Conservation (phyloP, 2,888 invertebrate species). For the Andrena trimmerana region DNA sequence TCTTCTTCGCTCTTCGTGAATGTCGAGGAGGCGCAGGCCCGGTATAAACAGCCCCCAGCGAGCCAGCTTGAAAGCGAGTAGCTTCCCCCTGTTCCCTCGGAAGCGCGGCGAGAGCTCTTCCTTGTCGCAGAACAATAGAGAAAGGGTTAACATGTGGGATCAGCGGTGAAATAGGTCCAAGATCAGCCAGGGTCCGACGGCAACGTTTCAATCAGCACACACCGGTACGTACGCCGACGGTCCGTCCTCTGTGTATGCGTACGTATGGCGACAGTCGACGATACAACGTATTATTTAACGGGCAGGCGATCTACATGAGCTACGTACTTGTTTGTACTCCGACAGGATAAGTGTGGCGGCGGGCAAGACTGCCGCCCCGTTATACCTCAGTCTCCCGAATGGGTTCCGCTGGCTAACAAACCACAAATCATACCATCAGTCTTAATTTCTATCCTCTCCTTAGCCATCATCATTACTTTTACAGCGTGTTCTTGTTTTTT, state of each 20-base stretch:
- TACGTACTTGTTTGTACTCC: conserved; percentile 89
- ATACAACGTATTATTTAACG: conserved; percentile 80
- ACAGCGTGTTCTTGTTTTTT: conserved; percentile 50
- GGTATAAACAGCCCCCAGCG: not conserved
- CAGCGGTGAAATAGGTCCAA: not conserved
- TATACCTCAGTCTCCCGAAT: conserved; percentile 92
- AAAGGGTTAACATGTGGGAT: not conserved
- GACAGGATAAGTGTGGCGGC: conserved; percentile 86
- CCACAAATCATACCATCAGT: conserved; percentile 84
- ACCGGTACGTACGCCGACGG: conserved; percentile 72
- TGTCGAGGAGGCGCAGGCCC: too few species aligned
- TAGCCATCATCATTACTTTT: conserved; percentile 33
- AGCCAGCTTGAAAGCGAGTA: not conserved
- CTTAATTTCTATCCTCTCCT: conserved; percentile 67
- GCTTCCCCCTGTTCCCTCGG: not conserved
- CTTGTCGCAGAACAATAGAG: not conserved
- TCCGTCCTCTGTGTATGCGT: conserved; percentile 72
- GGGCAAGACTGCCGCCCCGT: conserved; percentile 87
- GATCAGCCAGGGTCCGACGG: conserved; percentile 32
- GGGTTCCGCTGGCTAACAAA: conserved; percentile 91
- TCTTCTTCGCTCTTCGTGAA: not conserved
- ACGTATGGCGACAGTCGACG: conserved; percentile 76
- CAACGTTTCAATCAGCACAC: conserved; percentile 62
- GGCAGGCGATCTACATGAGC: conserved; percentile 85
- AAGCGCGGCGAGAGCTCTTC: not conserved